These are phyloP conservation scores for Agrilus cyanescens DNA, from an alignment of 2,888 invertebrate genomes.

Conservation along the genomic window DNA sequence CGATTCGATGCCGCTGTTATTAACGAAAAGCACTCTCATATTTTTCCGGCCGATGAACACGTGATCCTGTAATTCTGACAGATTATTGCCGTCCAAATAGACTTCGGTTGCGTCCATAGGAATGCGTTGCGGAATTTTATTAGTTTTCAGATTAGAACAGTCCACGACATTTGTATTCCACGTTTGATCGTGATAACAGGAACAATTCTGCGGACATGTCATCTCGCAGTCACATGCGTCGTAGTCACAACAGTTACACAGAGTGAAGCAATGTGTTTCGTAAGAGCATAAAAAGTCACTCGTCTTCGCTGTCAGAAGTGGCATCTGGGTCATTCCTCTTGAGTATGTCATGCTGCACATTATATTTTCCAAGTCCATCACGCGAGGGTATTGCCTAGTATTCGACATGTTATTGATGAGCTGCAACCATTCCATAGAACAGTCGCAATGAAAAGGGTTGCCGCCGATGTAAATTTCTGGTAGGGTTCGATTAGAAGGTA, in stretches of 20 bases:
- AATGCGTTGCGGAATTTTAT: constrained; percentile 70
- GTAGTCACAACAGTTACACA: constrained; percentile 93
- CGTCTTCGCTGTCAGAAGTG: constrained; percentile 62
- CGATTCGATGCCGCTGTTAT: constrained; percentile 70
- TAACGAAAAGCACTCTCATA: constrained; percentile 74
- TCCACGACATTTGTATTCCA: constrained; percentile 91
- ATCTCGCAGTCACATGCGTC: constrained; percentile 95
- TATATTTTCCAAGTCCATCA: constrained; percentile 81
- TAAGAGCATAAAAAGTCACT: constrained; percentile 86
- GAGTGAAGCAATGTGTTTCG: constrained; percentile 85
- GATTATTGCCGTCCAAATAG: constrained; percentile 81
- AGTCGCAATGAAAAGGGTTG: constrained; percentile 90
- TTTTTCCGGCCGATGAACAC: constrained; percentile 85
- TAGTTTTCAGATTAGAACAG: constrained; percentile 69
- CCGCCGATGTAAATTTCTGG: constrained; percentile 86
- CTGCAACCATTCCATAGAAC: constrained; percentile 92
- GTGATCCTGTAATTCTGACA: constrained; percentile 72
- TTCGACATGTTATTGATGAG: constrained; percentile 77
- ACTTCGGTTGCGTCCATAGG: constrained; percentile 93
- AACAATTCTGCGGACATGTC: constrained; percentile 88
- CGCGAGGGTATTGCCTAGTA: constrained; percentile 71
- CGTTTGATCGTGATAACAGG: constrained; percentile 87
- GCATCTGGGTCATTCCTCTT: constrained; percentile 66
- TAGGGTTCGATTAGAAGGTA: constrained; percentile 58
- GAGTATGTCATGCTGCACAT: constrained; percentile 80